Evolutionary conservation across 1,140 invertebrate species (phyloP).

Genomic region (Drosophila aff.): DNA sequence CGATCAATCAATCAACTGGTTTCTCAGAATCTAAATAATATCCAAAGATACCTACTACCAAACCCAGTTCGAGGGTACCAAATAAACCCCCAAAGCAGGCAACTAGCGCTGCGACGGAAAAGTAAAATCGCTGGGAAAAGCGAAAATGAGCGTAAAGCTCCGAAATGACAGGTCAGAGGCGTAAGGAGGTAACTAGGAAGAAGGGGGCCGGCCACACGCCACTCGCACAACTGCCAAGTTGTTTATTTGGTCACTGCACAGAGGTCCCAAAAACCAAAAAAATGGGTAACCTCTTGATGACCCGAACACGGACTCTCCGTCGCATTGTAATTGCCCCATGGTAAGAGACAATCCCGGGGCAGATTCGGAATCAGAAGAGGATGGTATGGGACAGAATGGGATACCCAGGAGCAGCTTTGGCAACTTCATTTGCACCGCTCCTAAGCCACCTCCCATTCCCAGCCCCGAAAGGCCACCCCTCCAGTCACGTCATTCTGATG

Average conservation of each 20-base stretch:
- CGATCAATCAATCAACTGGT: neutral
- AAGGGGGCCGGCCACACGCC: conserved; percentile 36
- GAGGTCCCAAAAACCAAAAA: conserved; percentile 24
- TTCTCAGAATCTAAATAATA: neutral
- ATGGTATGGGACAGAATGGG: neutral
- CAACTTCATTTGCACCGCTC: conserved; percentile 75
- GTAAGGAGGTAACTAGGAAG: neutral
- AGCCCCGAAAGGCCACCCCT: neutral
- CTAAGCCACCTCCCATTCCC: conserved; percentile 16
- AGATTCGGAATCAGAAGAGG: conserved; percentile 36
- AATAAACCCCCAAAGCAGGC: conserved; percentile 10
- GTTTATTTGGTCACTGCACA: conserved; percentile 77
- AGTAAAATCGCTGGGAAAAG: conserved; percentile 65
- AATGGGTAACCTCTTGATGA: conserved; percentile 24
- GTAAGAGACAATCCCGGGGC: conserved; percentile 45
- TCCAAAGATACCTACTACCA: neutral
- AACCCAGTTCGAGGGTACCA: conserved; percentile 26
- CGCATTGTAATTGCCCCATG: conserved; percentile 70
- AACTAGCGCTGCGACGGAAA: conserved; percentile 4
- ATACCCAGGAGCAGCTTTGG: conserved; percentile 64
- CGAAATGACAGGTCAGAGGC: conserved; percentile 63
- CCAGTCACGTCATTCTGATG: conserved; percentile 54
- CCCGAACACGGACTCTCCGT: conserved; percentile 30
- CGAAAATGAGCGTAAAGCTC: conserved; percentile 79
- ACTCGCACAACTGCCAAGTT: conserved; percentile 74